A percentile compares a stretch with the other conserved stretches of the same genome.
phyloP scores from a whole-genome alignment of 2,797 vertebrate species.

The Mus minutoides region DNA sequence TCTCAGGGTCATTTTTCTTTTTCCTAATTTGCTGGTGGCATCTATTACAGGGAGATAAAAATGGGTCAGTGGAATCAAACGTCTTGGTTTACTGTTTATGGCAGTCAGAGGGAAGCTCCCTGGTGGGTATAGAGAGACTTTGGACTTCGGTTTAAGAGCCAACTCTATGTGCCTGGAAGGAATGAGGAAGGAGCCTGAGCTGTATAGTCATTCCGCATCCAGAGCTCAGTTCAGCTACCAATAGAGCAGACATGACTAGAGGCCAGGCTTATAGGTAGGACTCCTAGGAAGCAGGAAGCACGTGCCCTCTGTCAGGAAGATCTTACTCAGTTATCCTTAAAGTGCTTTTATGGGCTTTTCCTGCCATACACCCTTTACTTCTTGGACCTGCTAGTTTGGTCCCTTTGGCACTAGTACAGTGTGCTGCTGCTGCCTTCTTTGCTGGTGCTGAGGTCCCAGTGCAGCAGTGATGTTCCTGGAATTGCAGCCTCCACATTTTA shows the following conservation, averaged over 20 bases:
- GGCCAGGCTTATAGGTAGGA: neutral
- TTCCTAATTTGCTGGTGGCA: neutral
- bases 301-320: neutral
- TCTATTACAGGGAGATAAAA: neutral
- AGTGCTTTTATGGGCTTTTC: neutral
- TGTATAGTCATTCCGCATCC: rapidly evolving
- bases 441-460: neutral
- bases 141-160: neutral
- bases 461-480: neutral
- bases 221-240: neutral
- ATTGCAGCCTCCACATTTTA: neutral
- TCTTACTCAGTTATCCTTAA: neutral
- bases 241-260: neutral
- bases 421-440: neutral
- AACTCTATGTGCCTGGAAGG: neutral
- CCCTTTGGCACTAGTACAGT: neutral
- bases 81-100: neutral
- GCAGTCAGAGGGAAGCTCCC: neutral
- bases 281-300: neutral
- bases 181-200: neutral
- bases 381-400: neutral
- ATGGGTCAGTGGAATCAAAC: neutral
- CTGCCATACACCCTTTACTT: neutral
- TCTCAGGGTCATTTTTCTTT: conserved; percentile 11
- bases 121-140: neutral